phyloP scores from a whole-genome alignment of 2,113 vertebrate species.

The Hippocampus zosterae region DNA sequence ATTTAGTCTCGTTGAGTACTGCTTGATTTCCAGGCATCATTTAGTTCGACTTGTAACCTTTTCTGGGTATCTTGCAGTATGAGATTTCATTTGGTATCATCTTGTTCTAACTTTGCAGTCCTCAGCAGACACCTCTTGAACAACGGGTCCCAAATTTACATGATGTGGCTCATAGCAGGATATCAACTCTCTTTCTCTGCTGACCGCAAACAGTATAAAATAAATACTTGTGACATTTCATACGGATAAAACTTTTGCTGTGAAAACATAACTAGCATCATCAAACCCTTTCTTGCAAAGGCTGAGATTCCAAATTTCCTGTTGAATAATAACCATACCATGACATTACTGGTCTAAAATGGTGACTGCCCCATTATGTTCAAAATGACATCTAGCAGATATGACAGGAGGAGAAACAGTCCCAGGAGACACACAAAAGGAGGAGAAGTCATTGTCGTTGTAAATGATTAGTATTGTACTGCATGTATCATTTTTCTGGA shows the following conservation, averaged over 20 bases:
- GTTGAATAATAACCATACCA: constrained; percentile 25
- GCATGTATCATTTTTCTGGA: constrained; percentile 31
- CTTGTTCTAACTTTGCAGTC: neutral
- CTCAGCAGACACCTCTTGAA: neutral
- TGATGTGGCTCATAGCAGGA: neutral
- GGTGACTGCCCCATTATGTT: constrained; percentile 37
- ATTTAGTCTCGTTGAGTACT: neutral
- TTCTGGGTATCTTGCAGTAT: neutral
- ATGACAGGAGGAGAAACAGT: constrained; percentile 21
- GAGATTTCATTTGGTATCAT: neutral
- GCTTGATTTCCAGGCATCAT: neutral
- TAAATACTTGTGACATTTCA: constrained; percentile 20
- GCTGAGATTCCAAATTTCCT: constrained; percentile 18
- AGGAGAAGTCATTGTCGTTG: constrained; percentile 24
- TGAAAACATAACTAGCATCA: neutral
- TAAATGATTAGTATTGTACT: constrained; percentile 42
- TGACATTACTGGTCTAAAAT: constrained; percentile 33
- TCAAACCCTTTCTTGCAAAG: neutral
- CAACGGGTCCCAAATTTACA: neutral
- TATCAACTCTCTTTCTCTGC: neutral
- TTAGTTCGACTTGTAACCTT: neutral
- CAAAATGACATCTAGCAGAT: constrained; percentile 44
- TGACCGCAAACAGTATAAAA: neutral
- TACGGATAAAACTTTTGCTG: neutral
- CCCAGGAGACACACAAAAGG: constrained; percentile 20